Percentiles rank a stretch among this genome's conserved stretches.
These are phyloP conservation scores for Lottia gigantea DNA, from an alignment of 2,888 invertebrate genomes.

Conservation along the genomic window DNA sequence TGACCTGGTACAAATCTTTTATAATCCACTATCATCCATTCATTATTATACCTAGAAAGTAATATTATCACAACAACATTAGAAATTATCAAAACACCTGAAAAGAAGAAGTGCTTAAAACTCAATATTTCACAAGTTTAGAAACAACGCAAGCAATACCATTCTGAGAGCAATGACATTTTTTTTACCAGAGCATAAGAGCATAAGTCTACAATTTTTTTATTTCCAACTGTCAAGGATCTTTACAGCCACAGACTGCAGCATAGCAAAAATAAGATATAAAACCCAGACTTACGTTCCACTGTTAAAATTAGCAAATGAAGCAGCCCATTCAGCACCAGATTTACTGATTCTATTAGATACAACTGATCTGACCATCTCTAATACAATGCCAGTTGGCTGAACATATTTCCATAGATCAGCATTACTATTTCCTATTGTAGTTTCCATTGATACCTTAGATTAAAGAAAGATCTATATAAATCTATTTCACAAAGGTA, in stretches of 20 bases:
- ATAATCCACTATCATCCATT: slow-evolving; percentile 87
- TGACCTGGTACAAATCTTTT: slow-evolving; percentile 73
- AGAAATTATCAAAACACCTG: too few relatives aligned
- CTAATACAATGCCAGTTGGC: slow-evolving; percentile 74
- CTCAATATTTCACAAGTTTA: too few relatives aligned
- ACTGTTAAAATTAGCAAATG: slow-evolving; percentile 79
- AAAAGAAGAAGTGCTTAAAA: too few relatives aligned
- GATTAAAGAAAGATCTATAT: neutral
- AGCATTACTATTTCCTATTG: slow-evolving; percentile 80
- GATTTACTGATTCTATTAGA: slow-evolving; percentile 83
- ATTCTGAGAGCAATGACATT: too few relatives aligned
- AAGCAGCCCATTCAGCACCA: slow-evolving; percentile 80
- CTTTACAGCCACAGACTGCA: too few relatives aligned
- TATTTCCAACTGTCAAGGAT: too few relatives aligned
- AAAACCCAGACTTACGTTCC: slow-evolving; percentile 73
- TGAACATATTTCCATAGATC: slow-evolving; percentile 77
- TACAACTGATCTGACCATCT: slow-evolving; percentile 82
- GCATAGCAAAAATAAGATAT: neutral
- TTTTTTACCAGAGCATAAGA: too few relatives aligned
- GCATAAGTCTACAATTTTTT: too few relatives aligned
- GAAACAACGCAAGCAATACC: too few relatives aligned
- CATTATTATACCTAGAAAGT: slow-evolving; percentile 77
- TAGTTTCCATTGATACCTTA: slow-evolving; percentile 79
- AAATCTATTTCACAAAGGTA: too few relatives aligned
- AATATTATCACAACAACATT: too few relatives aligned